phyloP scores from a whole-genome alignment of 2,113 vertebrate genomes.

The Myrmecophaga tridactyla region DNA sequence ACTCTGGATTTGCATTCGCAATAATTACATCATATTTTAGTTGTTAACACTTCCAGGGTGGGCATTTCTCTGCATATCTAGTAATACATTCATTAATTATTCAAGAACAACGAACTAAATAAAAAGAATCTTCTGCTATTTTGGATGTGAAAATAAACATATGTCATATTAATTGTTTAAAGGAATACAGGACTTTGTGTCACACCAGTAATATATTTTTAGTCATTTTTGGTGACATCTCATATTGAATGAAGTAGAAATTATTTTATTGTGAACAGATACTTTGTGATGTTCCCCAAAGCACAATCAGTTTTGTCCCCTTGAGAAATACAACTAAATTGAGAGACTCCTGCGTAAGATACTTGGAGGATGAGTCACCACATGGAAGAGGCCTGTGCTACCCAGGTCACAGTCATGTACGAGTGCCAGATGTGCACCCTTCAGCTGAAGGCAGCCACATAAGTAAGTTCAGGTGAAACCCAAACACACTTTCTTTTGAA shows the following conservation, averaged over 20 bases:
- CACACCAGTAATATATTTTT: background rate
- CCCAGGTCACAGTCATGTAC: too few species aligned
- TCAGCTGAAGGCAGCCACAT: too few species aligned
- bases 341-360: background rate
- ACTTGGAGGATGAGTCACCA: background rate
- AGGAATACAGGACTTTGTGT: background rate
- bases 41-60: background rate
- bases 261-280: background rate
- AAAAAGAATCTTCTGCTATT: background rate
- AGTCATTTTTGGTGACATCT: background rate
- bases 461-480: too few species aligned
- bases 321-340: background rate
- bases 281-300: background rate
- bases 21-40: background rate
- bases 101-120: background rate
- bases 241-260: background rate
- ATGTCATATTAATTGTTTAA: background rate
- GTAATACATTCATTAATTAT: background rate
- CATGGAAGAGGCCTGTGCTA: too few species aligned
- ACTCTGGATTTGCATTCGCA: background rate
- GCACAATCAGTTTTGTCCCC: background rate
- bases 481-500: background rate
- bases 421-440: too few species aligned
- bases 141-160: background rate
- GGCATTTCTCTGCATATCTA: background rate